Conservation (phyloP, 53 echinoderm and acorn worm genomes). For the Holothuria leucospilota region DNA sequence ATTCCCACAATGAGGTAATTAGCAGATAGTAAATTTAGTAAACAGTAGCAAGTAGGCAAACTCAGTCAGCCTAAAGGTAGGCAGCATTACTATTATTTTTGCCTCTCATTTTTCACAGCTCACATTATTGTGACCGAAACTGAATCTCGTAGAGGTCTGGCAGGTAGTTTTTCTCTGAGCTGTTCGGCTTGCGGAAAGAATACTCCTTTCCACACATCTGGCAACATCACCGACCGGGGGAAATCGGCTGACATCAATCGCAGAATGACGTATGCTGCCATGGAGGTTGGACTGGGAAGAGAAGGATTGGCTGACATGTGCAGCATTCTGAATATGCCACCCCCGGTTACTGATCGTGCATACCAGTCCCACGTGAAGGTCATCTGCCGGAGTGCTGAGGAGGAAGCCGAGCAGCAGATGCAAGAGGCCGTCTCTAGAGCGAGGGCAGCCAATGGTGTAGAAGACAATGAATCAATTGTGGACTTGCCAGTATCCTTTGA, state of each 20-base stretch:
- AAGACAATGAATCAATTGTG: slow-evolving; percentile 44
- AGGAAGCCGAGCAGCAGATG: slow-evolving; percentile 32
- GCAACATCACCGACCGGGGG: slow-evolving; percentile 5
- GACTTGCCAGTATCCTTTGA: slow-evolving; percentile 34
- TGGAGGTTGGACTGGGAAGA: slow-evolving; percentile 43
- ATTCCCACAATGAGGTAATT: too few species aligned
- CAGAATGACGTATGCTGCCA: slow-evolving; percentile 33
- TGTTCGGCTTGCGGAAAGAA: slow-evolving; percentile 25
- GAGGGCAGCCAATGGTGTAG: background rate
- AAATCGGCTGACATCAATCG: slow-evolving; percentile 52
- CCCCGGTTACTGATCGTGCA: background rate
- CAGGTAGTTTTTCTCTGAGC: background rate
- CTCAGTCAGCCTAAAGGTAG: too few species aligned
- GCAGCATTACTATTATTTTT: too few species aligned
- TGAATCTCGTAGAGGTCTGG: background rate
- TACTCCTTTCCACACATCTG: slow-evolving; percentile 29
- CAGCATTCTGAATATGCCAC: slow-evolving; percentile 22
- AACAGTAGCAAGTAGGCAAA: too few species aligned
- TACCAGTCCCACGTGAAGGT: slow-evolving; percentile 17
- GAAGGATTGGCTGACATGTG: slow-evolving; percentile 32
- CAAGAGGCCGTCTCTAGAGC: background rate
- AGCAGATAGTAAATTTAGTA: too few species aligned
- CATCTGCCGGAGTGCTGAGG: slow-evolving; percentile 1
- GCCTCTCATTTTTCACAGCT: too few species aligned
- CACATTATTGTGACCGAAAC: background rate